These are phyloP conservation scores for Anadara kagoshimensis DNA, from an alignment of 1,140 invertebrate genomes.

Conservation along the genomic window DNA sequence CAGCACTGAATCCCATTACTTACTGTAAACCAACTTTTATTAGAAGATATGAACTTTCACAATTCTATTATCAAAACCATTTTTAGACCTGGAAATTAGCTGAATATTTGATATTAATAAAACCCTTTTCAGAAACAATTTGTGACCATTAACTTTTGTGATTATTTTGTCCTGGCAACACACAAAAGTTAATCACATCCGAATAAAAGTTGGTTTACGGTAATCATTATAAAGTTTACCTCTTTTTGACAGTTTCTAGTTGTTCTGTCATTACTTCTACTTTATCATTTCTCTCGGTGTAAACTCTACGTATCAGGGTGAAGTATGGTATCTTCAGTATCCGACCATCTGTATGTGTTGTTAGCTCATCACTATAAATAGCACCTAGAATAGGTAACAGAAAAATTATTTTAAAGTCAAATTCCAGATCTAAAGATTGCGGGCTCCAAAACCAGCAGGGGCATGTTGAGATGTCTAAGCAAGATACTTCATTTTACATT, in stretches of 20 bases:
- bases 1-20: too few species aligned
- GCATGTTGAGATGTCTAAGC: too few species aligned
- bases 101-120: too few species aligned
- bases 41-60: too few species aligned
- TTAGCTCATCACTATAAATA: constrained; percentile 69
- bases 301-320: constrained; percentile 57
- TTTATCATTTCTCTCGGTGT: constrained; percentile 51
- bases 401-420: constrained; percentile 14
- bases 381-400: constrained; percentile 52
- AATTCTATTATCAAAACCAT: too few species aligned
- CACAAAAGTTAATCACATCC: too few species aligned
- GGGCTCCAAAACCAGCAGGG: neutral
- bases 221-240: constrained; percentile 38
- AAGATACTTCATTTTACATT: too few species aligned
- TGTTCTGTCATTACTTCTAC: constrained; percentile 65
- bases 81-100: too few species aligned
- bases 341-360: constrained; percentile 44
- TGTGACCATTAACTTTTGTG: too few species aligned
- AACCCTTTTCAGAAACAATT: too few species aligned
- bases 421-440: neutral
- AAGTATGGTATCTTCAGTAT: constrained; percentile 67
- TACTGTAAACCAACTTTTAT: too few species aligned
- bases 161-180: too few species aligned
- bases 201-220: neutral
- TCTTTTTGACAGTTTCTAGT: constrained; percentile 66